phyloP scores from a whole-genome alignment of 2,888 invertebrate genomes.

The Ephialtes manifestator region DNA sequence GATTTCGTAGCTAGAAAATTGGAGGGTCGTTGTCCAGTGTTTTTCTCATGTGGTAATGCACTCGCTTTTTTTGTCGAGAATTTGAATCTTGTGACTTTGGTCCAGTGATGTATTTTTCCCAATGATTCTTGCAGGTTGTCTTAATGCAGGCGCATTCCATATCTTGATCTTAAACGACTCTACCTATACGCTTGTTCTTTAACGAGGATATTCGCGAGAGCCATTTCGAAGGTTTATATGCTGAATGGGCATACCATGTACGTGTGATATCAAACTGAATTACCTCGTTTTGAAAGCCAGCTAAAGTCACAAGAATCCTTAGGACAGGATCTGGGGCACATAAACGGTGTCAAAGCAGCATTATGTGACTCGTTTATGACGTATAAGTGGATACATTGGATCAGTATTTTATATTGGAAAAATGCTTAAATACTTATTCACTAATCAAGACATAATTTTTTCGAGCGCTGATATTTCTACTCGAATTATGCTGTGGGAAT shows the following conservation, averaged over 20 bases:
- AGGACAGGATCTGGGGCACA: background rate
- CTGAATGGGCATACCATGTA: constrained; percentile 9
- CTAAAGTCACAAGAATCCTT: constrained; percentile 29
- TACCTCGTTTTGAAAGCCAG: constrained; percentile 6
- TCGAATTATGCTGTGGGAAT: background rate
- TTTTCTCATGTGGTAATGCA: too few species aligned
- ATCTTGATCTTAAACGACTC: constrained; percentile 8
- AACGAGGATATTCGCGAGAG: constrained; percentile 10
- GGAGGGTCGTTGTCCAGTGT: too few species aligned
- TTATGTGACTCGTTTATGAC: background rate
- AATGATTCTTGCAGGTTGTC: too few species aligned
- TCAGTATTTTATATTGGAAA: background rate
- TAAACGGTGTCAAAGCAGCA: background rate
- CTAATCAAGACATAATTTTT: background rate
- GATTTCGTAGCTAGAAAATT: too few species aligned
- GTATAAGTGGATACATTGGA: background rate
- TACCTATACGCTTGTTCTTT: background rate
- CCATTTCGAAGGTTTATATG: constrained; percentile 24
- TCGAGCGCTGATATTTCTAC: background rate
- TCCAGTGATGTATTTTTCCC: too few species aligned
- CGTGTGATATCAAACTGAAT: constrained; percentile 10
- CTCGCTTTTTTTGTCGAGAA: too few species aligned
- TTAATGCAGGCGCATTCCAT: too few species aligned
- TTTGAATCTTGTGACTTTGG: too few species aligned
- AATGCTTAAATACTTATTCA: background rate